Percentiles rank a stretch among this genome's conserved stretches.
Evolutionary conservation across 2,113 vertebrate species (phyloP).

Genomic region (Thermophis baileyi): DNA sequence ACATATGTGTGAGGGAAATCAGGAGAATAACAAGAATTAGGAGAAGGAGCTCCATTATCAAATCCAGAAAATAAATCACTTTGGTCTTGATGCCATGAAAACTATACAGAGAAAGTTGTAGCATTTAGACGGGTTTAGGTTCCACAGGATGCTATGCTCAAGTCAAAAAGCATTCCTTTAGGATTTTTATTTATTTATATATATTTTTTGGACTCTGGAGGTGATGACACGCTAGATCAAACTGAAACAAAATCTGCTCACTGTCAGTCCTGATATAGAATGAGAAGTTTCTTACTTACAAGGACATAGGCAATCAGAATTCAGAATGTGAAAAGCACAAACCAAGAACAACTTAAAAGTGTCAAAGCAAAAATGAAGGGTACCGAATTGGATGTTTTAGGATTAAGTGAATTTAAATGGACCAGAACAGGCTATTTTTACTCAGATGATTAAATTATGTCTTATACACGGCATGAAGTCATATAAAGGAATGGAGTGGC

Average conservation of each 20-base stretch:
- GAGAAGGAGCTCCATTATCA: neutral
- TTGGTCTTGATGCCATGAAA: neutral
- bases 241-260: neutral
- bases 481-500: neutral
- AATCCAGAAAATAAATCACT: neutral
- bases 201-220: neutral
- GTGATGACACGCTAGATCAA: neutral
- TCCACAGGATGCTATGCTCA: neutral
- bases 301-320: neutral
- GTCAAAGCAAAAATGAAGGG: neutral
- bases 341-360: neutral
- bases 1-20: neutral
- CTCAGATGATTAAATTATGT: neutral
- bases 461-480: neutral
- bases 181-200: neutral
- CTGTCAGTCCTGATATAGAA: neutral
- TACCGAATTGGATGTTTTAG: neutral
- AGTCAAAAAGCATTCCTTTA: neutral
- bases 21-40: neutral
- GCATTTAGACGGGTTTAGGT: neutral
- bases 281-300: neutral
- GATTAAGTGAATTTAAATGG: neutral
- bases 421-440: neutral
- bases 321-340: neutral
- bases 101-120: neutral